Evolutionary conservation across 2,113 vertebrate species (phyloP).

Genomic region (Hemibates koningsi): DNA sequence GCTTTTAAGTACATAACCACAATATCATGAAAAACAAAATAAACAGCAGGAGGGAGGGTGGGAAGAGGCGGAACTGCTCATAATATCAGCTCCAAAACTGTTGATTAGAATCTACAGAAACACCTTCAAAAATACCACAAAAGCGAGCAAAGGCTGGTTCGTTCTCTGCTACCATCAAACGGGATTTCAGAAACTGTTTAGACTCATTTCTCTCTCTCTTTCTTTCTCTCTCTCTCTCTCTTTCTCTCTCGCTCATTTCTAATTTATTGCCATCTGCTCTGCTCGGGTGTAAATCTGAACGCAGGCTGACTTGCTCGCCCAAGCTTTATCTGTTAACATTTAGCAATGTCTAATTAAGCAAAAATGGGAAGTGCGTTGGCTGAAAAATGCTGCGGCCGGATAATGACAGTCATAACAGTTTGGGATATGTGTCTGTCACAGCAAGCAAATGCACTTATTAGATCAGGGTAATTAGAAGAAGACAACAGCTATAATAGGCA

Average conservation of each 20-base stretch:
- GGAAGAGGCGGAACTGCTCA: neutral
- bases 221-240: neutral
- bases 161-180: neutral
- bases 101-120: neutral
- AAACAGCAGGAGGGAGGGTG: neutral
- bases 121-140: neutral
- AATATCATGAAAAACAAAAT: neutral
- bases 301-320: slow-evolving; percentile 42
- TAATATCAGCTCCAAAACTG: neutral
- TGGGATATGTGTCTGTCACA: slow-evolving; percentile 54
- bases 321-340: slow-evolving; percentile 66
- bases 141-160: neutral
- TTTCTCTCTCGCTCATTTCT: slow-evolving; percentile 27
- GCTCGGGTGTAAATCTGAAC: slow-evolving; percentile 57
- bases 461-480: slow-evolving; percentile 61
- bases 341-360: slow-evolving; percentile 65
- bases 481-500: slow-evolving; percentile 35
- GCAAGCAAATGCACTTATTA: slow-evolving; percentile 57
- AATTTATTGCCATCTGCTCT: slow-evolving; percentile 65
- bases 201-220: neutral
- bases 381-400: slow-evolving; percentile 24
- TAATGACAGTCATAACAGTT: slow-evolving; percentile 64
- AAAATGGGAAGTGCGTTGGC: slow-evolving; percentile 26
- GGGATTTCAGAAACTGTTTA: slow-evolving; percentile 2
- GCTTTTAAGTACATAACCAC: neutral